Evolutionary conservation across 2,113 vertebrate genomes (phyloP).

Genomic region (Papio anubis): DNA sequence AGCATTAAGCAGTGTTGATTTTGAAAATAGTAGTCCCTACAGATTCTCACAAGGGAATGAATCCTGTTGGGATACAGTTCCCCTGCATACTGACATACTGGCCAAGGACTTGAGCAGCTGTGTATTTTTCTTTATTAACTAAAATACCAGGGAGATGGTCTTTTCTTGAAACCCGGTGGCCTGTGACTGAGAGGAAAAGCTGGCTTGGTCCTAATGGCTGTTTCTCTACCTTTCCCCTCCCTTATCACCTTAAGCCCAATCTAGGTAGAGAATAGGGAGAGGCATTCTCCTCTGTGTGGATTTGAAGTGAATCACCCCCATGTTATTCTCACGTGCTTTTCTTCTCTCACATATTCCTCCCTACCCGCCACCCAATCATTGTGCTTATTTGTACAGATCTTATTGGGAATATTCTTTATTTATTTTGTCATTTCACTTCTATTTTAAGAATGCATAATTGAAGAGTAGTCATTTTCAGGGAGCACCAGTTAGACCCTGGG

Average conservation of each 20-base stretch:
- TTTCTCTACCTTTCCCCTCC: not conserved
- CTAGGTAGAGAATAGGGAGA: not conserved
- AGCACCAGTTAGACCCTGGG: not conserved
- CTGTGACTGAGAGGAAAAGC: not conserved
- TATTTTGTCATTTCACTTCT: slow-evolving; percentile 62
- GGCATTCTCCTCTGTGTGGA: not conserved
- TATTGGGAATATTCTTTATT: slow-evolving; percentile 36
- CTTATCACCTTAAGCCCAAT: not conserved
- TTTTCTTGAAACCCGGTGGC: not conserved
- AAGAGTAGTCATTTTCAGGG: slow-evolving; percentile 41
- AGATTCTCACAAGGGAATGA: not conserved
- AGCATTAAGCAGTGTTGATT: not conserved
- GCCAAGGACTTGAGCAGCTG: not conserved
- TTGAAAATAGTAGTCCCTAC: not conserved
- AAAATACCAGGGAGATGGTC: not conserved
- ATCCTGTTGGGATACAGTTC: not conserved
- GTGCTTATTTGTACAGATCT: slow-evolving; percentile 23
- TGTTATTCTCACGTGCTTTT: not conserved
- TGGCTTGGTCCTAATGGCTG: not conserved
- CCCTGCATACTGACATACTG: not conserved
- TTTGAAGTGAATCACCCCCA: not conserved
- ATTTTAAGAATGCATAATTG: slow-evolving; percentile 23
- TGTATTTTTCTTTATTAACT: not conserved
- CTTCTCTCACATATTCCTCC: not conserved
- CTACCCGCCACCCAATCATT: not conserved